Evolutionary conservation across 2,797 vertebrate genomes (phyloP).

Genomic region (Astyanax mexicanus): DNA sequence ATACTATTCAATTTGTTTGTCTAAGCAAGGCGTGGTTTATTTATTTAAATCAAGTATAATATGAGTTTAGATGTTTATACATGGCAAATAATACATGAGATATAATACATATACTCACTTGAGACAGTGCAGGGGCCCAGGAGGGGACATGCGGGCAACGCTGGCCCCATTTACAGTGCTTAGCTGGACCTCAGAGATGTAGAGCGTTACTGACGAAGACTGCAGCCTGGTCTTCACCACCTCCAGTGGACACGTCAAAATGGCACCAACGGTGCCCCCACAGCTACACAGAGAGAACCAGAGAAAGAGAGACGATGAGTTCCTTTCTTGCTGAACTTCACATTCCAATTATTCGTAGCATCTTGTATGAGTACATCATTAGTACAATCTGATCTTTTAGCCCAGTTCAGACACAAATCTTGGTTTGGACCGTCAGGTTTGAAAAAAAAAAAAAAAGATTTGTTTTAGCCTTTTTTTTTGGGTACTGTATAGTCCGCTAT

Average conservation of each 20-base stretch:
- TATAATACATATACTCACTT: slow-evolving; percentile 79
- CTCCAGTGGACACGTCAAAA: slow-evolving; percentile 97
- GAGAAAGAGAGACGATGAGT: not conserved
- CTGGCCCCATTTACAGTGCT: slow-evolving; percentile 90
- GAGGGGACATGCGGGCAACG: slow-evolving; percentile 87
- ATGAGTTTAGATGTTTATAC: not conserved
- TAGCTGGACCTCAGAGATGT: slow-evolving; percentile 95
- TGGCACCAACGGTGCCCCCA: slow-evolving; percentile 97
- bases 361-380: too few species aligned
- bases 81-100: not conserved
- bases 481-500: too few species aligned
- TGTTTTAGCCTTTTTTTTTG: too few species aligned
- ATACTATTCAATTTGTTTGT: too few species aligned
- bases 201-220: slow-evolving; percentile 93
- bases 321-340: too few species aligned
- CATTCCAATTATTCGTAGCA: too few species aligned
- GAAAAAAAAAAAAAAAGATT: too few species aligned
- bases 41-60: too few species aligned
- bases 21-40: too few species aligned
- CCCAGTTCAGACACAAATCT: too few species aligned
- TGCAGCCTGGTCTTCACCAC: slow-evolving; percentile 98
- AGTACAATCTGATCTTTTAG: too few species aligned
- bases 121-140: slow-evolving; percentile 95
- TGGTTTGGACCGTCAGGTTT: too few species aligned
- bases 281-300: slow-evolving; percentile 78